phyloP scores from a whole-genome alignment of 2,797 vertebrate species.

The Naso thynnoides region DNA sequence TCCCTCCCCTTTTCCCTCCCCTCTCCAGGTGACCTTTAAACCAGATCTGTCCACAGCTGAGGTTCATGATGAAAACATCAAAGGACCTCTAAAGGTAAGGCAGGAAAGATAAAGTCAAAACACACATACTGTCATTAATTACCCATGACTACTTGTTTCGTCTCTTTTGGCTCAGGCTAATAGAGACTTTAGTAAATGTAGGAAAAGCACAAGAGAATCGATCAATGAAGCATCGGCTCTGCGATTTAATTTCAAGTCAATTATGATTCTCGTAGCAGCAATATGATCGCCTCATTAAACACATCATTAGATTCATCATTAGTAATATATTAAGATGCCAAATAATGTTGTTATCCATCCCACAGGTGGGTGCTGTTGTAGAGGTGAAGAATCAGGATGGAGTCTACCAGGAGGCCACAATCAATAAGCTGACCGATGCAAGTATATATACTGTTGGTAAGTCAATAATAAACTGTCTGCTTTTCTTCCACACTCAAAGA shows the following conservation, averaged over 20 bases:
- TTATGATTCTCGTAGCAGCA: slow-evolving; percentile 36
- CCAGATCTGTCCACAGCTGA: slow-evolving; percentile 85
- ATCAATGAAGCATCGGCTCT: slow-evolving; percentile 17
- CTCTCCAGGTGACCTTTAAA: slow-evolving; percentile 87
- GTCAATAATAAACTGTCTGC: slow-evolving; percentile 56
- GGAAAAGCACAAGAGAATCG: slow-evolving; percentile 4
- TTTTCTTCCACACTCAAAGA: slow-evolving; percentile 3
- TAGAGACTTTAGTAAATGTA: not conserved
- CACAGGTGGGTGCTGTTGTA: slow-evolving; percentile 86
- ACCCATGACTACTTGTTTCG: slow-evolving; percentile 1
- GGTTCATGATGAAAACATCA: slow-evolving; percentile 89
- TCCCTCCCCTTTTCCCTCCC: slow-evolving; percentile 29
- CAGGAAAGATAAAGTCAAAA: slow-evolving; percentile 16
- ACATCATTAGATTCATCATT: slow-evolving; percentile 35
- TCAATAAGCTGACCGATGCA: slow-evolving; percentile 88
- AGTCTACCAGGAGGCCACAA: slow-evolving; percentile 86
- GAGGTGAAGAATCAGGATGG: slow-evolving; percentile 88
- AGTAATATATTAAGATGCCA: slow-evolving; percentile 11
- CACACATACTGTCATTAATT: slow-evolving; percentile 7
- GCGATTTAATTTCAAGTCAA: slow-evolving; percentile 33
- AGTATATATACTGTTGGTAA: slow-evolving; percentile 89
- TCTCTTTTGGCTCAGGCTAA: not conserved
- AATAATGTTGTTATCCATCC: slow-evolving; percentile 43
- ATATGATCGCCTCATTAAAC: slow-evolving; percentile 35
- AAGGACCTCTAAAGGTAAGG: slow-evolving; percentile 87